Conservation (phyloP, 2,888 invertebrate genomes). For the Lasioglossum zephyrum region DNA sequence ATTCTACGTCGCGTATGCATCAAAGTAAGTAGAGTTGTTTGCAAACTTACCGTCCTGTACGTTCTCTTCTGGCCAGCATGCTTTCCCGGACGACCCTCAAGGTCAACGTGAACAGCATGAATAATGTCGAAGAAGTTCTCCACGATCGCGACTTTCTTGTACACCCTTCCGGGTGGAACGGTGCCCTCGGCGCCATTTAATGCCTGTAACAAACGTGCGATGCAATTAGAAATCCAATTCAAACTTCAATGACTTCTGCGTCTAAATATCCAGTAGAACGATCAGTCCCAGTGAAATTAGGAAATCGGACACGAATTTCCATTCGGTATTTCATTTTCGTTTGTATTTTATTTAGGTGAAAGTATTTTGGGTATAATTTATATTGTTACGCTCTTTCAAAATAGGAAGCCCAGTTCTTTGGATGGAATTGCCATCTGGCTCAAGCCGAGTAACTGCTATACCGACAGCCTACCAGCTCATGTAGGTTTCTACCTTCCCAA, state of each 20-base stretch:
- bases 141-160: constrained; percentile 97
- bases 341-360: not conserved
- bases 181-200: constrained; percentile 87
- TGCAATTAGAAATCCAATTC: constrained; percentile 27
- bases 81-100: constrained; percentile 95
- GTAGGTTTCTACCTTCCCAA: constrained; percentile 16
- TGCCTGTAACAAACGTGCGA: constrained; percentile 85
- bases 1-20: not conserved
- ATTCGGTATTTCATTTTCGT: not conserved
- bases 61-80: constrained; percentile 99
- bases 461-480: not conserved
- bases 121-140: constrained; percentile 99
- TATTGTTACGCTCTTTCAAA: not conserved
- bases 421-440: constrained; percentile 38
- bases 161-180: constrained; percentile 86
- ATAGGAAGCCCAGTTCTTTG: not conserved
- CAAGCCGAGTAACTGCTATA: not conserved
- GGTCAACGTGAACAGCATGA: constrained; percentile 97
- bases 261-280: not conserved
- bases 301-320: not conserved
- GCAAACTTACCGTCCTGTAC: constrained; percentile 94
- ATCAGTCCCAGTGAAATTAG: not conserved
- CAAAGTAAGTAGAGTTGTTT: constrained; percentile 1
- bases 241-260: not conserved
- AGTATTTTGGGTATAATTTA: not conserved